phyloP scores from a whole-genome alignment of 2,113 vertebrate species.

The Epinephelus fuscoguttatus region DNA sequence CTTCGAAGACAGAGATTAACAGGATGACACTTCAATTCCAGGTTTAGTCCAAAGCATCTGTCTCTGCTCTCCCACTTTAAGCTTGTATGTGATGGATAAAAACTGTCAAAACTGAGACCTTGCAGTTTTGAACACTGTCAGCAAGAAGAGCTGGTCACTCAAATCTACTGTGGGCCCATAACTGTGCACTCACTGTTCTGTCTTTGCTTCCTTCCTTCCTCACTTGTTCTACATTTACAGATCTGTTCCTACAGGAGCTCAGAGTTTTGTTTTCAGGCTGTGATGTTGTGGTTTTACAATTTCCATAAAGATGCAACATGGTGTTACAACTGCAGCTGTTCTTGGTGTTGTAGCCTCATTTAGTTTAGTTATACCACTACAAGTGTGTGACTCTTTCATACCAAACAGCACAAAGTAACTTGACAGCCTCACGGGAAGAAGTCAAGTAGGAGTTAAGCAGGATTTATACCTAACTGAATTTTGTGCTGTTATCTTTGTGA shows the following conservation, averaged over 20 bases:
- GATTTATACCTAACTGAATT: no score
- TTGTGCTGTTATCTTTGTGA: no score
- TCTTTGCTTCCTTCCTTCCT: no score
- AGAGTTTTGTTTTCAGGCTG: no score
- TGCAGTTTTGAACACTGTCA: neutral
- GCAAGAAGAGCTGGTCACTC: neutral
- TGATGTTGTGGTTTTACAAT: neutral
- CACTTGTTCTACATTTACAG: neutral
- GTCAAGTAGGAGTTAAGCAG: neutral
- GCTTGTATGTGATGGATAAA: neutral
- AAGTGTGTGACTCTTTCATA: neutral
- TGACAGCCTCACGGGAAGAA: neutral
- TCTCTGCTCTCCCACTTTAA: neutral
- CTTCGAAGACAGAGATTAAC: neutral
- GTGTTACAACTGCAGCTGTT: neutral
- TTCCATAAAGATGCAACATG: neutral
- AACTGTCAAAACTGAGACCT: neutral
- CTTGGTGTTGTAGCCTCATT: neutral
- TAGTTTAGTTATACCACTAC: neutral
- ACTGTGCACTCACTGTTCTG: neutral
- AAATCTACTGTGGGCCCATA: neutral
- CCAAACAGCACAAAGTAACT: neutral
- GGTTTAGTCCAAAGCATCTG: neutral
- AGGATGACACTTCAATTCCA: neutral
- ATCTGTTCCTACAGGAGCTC: neutral